Percentiles rank a stretch among this genome's conserved stretches.
phyloP scores from a whole-genome alignment of 1,140 invertebrate genomes.

The Holotrichia oblita region DNA sequence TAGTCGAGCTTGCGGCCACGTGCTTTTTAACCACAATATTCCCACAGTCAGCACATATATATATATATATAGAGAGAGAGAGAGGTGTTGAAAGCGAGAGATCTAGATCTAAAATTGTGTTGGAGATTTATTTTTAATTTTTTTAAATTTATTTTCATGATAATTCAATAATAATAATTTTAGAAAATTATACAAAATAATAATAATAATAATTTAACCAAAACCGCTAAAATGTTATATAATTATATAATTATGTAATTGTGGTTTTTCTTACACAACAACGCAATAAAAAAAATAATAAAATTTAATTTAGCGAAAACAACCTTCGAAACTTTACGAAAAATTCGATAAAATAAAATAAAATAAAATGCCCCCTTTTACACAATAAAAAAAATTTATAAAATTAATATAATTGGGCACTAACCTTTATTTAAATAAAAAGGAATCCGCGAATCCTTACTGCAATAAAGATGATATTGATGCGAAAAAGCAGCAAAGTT shows the following conservation, averaged over 20 bases:
- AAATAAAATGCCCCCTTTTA: neutral
- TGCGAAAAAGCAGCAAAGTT: neutral
- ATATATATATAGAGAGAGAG: no score
- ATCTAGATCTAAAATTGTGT: no score
- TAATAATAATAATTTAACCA: no score
- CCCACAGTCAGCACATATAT: neutral
- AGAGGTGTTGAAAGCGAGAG: no score
- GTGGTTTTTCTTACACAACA: neutral
- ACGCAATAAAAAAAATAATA: neutral
- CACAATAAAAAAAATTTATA: neutral
- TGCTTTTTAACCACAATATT: constrained; percentile 44
- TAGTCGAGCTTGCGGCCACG: constrained; percentile 43
- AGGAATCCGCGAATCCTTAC: neutral
- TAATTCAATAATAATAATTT: no score
- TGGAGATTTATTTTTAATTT: no score
- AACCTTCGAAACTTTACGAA: neutral
- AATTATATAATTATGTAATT: neutral
- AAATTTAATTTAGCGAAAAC: neutral
- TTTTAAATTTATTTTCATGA: no score
- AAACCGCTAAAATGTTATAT: neutral
- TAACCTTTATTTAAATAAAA: neutral
- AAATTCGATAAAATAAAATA: neutral
- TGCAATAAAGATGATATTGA: neutral
- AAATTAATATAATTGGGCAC: neutral
- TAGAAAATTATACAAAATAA: no score